A percentile compares a stretch with the other conserved stretches of the same genome.
Evolutionary conservation across 2,888 invertebrate species (phyloP).

Genomic region (Linyphia triangularis): DNA sequence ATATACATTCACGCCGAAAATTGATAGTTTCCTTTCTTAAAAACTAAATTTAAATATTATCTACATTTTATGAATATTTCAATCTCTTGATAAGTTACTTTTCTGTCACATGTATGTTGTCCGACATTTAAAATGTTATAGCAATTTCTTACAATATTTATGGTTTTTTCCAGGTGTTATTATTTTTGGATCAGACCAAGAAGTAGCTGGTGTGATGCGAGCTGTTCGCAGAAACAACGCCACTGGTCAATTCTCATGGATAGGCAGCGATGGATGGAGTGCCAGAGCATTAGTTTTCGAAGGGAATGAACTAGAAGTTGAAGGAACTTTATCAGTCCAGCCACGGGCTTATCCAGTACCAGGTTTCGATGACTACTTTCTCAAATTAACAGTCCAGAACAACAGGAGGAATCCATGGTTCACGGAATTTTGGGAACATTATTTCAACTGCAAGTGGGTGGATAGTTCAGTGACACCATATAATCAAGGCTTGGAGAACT

Average conservation of each 20-base stretch:
- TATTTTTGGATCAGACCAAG: slow-evolving; percentile 97
- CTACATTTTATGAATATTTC: too few species aligned
- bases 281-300: slow-evolving; percentile 89
- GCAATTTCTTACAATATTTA: too few species aligned
- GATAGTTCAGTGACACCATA: slow-evolving; percentile 90
- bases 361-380: slow-evolving; percentile 93
- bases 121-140: too few species aligned
- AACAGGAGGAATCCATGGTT: slow-evolving; percentile 98
- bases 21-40: too few species aligned
- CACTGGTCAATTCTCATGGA: slow-evolving; percentile 95
- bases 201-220: slow-evolving; percentile 96
- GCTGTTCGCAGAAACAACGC: slow-evolving; percentile 93
- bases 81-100: too few species aligned
- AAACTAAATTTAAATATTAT: too few species aligned
- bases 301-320: slow-evolving; percentile 92
- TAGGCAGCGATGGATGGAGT: slow-evolving; percentile 98
- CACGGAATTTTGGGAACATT: slow-evolving; percentile 96
- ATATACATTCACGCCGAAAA: too few species aligned
- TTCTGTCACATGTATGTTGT: too few species aligned
- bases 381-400: slow-evolving; percentile 89
- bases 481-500: slow-evolving; percentile 87
- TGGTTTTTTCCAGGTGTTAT: slow-evolving; percentile 86
- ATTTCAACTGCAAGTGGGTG: slow-evolving; percentile 88
- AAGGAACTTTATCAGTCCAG: slow-evolving; percentile 95
- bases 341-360: slow-evolving; percentile 93